Evolutionary conservation across 2,113 vertebrate genomes (phyloP).

Genomic region (Erinaceus europaeus): DNA sequence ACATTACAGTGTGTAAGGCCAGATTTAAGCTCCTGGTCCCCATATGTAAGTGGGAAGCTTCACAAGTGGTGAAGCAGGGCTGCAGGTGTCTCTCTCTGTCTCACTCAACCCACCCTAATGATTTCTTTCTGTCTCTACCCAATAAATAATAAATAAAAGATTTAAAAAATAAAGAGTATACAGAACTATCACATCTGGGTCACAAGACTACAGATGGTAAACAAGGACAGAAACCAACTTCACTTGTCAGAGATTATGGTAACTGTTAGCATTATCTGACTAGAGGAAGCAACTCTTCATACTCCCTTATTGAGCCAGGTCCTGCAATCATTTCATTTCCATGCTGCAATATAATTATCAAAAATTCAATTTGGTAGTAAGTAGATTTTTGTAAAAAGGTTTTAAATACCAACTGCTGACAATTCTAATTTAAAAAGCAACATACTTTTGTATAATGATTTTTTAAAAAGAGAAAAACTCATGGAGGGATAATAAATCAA

Average conservation of each 20-base stretch:
- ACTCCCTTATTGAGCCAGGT: neutral
- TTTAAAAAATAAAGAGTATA: too few species aligned
- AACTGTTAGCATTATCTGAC: neutral
- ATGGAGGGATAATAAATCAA: constrained; percentile 34
- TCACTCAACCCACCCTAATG: too few species aligned
- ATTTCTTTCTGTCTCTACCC: too few species aligned
- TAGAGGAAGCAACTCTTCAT: neutral
- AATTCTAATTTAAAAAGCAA: constrained; percentile 23
- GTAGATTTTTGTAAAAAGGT: neutral
- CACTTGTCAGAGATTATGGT: neutral
- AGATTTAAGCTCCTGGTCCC: too few species aligned
- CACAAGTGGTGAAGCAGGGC: too few species aligned
- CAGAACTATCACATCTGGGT: neutral
- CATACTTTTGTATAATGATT: neutral
- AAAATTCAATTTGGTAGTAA: constrained; percentile 24
- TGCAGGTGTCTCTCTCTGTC: too few species aligned
- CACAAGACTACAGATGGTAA: neutral
- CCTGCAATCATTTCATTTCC: neutral
- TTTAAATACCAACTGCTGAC: constrained; percentile 12
- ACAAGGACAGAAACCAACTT: neutral
- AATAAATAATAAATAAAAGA: too few species aligned
- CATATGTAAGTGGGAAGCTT: too few species aligned
- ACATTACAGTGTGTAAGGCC: too few species aligned
- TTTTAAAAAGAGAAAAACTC: neutral
- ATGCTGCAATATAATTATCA: neutral